Evolutionary conservation across 2,888 invertebrate genomes (phyloP).

Genomic region (Notodonta dromedarius): DNA sequence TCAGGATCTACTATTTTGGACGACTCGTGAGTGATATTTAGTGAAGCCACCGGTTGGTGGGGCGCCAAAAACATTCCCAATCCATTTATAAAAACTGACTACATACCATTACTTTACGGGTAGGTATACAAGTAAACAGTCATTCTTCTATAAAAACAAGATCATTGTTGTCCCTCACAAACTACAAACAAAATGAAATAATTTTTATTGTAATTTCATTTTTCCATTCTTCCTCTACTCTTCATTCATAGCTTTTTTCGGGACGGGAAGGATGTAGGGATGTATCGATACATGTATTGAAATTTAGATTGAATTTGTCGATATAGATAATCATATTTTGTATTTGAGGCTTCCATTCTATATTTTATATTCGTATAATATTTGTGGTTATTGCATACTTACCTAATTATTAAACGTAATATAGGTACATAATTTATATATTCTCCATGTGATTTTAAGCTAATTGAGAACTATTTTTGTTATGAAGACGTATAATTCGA

Average conservation of each 20-base stretch:
- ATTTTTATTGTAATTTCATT: background rate
- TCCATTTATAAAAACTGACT: constrained; percentile 28
- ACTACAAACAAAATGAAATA: background rate
- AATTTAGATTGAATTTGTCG: too few relatives aligned
- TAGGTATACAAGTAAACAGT: background rate
- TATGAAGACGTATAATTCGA: too few relatives aligned
- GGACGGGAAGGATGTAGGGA: background rate
- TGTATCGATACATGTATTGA: background rate
- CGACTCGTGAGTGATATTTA: constrained; percentile 18
- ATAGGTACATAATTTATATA: too few relatives aligned
- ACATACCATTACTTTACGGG: constrained; percentile 65
- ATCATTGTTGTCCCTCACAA: background rate
- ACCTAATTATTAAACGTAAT: too few relatives aligned
- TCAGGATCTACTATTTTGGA: background rate
- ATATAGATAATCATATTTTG: too few relatives aligned
- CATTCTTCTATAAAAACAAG: too few relatives aligned
- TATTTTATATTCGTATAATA: too few relatives aligned
- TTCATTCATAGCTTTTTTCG: background rate
- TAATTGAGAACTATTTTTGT: too few relatives aligned
- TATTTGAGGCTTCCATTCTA: too few relatives aligned
- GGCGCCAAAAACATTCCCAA: constrained; percentile 42
- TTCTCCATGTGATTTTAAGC: too few relatives aligned
- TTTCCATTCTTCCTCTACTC: background rate
- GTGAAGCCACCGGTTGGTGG: constrained; percentile 66
- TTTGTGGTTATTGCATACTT: too few relatives aligned